Evolutionary conservation across 2,888 invertebrate species (phyloP).

Genomic region (Leptinotarsa haldemani): DNA sequence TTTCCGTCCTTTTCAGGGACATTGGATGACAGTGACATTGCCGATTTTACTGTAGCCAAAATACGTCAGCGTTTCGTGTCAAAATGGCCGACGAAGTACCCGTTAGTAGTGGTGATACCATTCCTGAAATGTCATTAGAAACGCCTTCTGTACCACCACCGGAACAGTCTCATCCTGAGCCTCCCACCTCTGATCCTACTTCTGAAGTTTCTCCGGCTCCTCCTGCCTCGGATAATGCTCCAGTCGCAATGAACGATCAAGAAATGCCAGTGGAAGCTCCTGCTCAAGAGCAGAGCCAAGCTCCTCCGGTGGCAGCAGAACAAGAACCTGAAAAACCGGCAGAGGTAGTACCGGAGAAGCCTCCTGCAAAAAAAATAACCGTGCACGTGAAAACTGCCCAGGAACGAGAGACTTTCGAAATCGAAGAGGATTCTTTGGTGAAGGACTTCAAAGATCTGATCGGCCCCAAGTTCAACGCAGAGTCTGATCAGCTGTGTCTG

Average conservation of each 20-base stretch:
- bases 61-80: slow-evolving; percentile 28
- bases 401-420: slow-evolving; percentile 88
- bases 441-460: slow-evolving; percentile 90
- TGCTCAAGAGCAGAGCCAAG: slow-evolving; percentile 21
- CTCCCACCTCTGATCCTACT: slow-evolving; percentile 14
- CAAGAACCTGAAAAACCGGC: slow-evolving; percentile 33
- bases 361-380: slow-evolving; percentile 72
- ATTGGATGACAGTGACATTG: slow-evolving; percentile 48
- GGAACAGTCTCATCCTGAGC: slow-evolving; percentile 29
- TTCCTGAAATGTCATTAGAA: slow-evolving; percentile 42
- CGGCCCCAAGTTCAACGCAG: slow-evolving; percentile 85
- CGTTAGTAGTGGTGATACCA: slow-evolving; percentile 48
- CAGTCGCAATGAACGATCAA: slow-evolving; percentile 12
- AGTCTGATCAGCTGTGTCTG: slow-evolving; percentile 90
- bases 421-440: slow-evolving; percentile 85
- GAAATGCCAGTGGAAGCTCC: slow-evolving; percentile 17
- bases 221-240: slow-evolving; percentile 2
- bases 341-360: slow-evolving; percentile 26
- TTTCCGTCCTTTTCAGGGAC: slow-evolving; percentile 48
- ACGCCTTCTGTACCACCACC: slow-evolving; percentile 33
- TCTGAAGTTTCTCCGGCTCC: slow-evolving; percentile 23
- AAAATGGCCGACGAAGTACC: slow-evolving; percentile 60
- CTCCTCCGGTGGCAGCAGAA: slow-evolving; percentile 3
- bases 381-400: slow-evolving; percentile 95
- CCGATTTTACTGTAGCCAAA: slow-evolving; percentile 44